Base-by-base conservation (phyloP, 2,113 vertebrate genomes). In the Percina caprodes region DNA sequence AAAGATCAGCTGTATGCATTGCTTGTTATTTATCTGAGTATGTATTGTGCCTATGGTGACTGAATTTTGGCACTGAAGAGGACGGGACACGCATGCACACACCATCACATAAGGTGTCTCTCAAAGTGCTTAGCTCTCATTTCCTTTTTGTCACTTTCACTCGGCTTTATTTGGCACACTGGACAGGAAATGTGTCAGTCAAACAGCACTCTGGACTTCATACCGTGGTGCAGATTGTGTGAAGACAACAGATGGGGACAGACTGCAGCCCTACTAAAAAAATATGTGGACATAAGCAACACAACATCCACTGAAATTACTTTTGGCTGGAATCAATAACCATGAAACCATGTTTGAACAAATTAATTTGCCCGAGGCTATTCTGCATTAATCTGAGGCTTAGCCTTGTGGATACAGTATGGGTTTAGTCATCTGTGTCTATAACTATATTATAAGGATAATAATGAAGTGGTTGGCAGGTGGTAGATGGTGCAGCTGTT, bases 181-280 rank as follows among this genome's bases (percentile, higher is more conserved):
- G 79, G 77, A 73, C 77, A 81, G 58, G 69, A 86, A 80, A 88
- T 62, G 83, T 89, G 89, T 73, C 85, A 88, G 88, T 89, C 86
- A 79, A 56, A 81, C 60, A 89, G 83, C 86, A 88, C 85, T 69
- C 52, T 83, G 66, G 88, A 65, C 69, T 88, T 77, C 30, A 30
- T 30, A 30, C 30, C 30, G 30, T 74, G 69, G 75, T 24, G 0
- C 82, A 80, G 71, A 71, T 74, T 80, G 72, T 71, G 83, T 23
- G 13, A 83, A 80, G 59, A 82, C 77, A 80, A 90, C 87, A 89
- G 89, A 90, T 85, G 84, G 86, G 78, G 78, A 87, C 87, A 84
- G 88, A 88, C 82, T 79, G 82, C 69, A 75, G 90, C 62, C 80
- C 80, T 66, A 65, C 69, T 72, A 76, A 86, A 58, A 81, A 90